Evolutionary conservation across 1,140 invertebrate genomes (phyloP).

Genomic region (Antheraea pernyi): DNA sequence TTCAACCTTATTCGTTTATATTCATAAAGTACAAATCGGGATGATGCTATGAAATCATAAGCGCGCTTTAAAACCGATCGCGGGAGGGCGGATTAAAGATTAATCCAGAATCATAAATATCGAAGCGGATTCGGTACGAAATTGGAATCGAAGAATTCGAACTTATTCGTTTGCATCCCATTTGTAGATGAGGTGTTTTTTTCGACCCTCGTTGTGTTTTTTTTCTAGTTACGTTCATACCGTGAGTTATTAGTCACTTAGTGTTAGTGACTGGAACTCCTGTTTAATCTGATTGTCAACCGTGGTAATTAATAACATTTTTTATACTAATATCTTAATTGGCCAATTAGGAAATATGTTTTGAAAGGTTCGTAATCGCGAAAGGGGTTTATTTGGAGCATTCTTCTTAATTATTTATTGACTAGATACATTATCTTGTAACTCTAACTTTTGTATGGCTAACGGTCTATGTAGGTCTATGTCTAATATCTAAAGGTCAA

Average conservation of each 20-base stretch:
- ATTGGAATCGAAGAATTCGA: constrained; percentile 75
- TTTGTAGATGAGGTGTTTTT: constrained; percentile 71
- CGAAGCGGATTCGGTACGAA: constrained; percentile 61
- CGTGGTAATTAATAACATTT: not conserved
- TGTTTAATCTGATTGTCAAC: not conserved
- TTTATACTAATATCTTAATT: not conserved
- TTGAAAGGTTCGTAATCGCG: not conserved
- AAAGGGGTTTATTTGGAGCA: not conserved
- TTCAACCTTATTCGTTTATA: constrained; percentile 26
- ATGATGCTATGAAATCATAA: constrained; percentile 39
- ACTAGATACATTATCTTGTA: too few species aligned
- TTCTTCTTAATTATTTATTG: too few species aligned
- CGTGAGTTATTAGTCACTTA: constrained; percentile 33
- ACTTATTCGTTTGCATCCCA: constrained; percentile 63
- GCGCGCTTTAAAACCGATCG: constrained; percentile 63
- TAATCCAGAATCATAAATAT: constrained; percentile 76
- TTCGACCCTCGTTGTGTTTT: not conserved
- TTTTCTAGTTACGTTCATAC: constrained; percentile 47
- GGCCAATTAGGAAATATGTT: not conserved
- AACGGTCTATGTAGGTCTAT: too few species aligned
- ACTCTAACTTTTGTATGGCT: too few species aligned
- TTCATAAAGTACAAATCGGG: not conserved
- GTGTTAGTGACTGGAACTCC: not conserved
- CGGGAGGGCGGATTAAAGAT: constrained; percentile 67
- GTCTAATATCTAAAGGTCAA: too few species aligned